phyloP scores from a whole-genome alignment of 2,888 invertebrate genomes.

The Melieria picta region DNA sequence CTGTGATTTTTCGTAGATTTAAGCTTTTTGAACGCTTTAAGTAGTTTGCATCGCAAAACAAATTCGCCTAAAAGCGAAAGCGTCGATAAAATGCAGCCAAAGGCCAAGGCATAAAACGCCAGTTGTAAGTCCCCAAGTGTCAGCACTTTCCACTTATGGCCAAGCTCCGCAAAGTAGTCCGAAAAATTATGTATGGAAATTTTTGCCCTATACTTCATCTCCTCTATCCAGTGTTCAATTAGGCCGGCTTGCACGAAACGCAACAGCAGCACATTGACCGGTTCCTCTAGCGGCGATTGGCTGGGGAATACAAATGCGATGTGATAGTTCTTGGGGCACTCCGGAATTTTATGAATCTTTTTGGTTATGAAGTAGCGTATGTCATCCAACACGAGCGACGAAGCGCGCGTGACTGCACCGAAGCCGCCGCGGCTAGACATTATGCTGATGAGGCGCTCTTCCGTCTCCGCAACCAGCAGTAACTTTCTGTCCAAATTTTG shows the following conservation, averaged over 20 bases:
- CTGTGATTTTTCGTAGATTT: background rate
- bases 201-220: conserved; percentile 55
- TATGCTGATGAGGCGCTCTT: conserved; percentile 53
- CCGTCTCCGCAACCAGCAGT: conserved; percentile 50
- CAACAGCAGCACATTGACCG: conserved; percentile 57
- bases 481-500: conserved; percentile 56
- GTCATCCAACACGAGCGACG: conserved; percentile 55
- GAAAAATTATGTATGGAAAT: conserved; percentile 50
- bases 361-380: conserved; percentile 56
- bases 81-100: conserved; percentile 52
- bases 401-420: conserved; percentile 59
- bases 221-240: conserved; percentile 60
- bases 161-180: conserved; percentile 48
- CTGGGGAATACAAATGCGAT: conserved; percentile 60
- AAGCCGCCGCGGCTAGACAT: conserved; percentile 52
- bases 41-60: conserved; percentile 1
- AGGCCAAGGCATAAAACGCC: conserved; percentile 58
- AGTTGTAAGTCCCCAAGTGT: conserved; percentile 62
- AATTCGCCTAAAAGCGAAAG: conserved; percentile 33
- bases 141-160: conserved; percentile 57
- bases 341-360: conserved; percentile 59
- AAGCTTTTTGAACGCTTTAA: background rate
- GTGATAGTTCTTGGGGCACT: conserved; percentile 64
- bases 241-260: conserved; percentile 59
- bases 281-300: conserved; percentile 57